Evolutionary conservation across 2,888 invertebrate genomes (phyloP).

Genomic region (Drosophila yooni): DNA sequence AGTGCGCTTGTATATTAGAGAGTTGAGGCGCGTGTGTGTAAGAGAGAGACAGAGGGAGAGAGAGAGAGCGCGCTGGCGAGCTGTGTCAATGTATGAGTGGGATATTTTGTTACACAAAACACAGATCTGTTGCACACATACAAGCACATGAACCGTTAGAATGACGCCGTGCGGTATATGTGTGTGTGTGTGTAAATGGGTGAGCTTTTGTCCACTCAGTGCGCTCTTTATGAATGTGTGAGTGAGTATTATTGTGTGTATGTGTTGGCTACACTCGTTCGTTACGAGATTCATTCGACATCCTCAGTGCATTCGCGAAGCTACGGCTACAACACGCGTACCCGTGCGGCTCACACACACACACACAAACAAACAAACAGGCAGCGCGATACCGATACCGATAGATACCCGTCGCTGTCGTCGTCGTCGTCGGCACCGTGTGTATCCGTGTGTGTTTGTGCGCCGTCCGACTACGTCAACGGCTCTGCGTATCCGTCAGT

Average conservation of each 20-base stretch:
- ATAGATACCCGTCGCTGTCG: slow-evolving; percentile 43
- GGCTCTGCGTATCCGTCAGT: slow-evolving; percentile 73
- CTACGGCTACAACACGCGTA: slow-evolving; percentile 32
- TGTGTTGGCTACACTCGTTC: slow-evolving; percentile 26
- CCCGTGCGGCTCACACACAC: slow-evolving; percentile 9
- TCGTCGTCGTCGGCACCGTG: slow-evolving; percentile 9
- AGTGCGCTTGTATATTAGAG: slow-evolving; percentile 16
- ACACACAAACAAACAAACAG: slow-evolving; percentile 5
- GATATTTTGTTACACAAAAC: slow-evolving; percentile 80
- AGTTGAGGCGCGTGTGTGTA: slow-evolving; percentile 8
- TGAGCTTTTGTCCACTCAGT: slow-evolving; percentile 50
- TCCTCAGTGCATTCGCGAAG: slow-evolving; percentile 61
- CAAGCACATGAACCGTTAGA: slow-evolving; percentile 62
- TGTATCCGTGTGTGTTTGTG: slow-evolving; percentile 44
- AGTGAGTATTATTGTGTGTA: slow-evolving; percentile 12
- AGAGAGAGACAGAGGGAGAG: slow-evolving; percentile 2
- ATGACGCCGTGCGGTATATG: slow-evolving; percentile 24
- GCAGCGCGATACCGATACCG: slow-evolving; percentile 60
- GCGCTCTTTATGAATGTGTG: slow-evolving; percentile 19
- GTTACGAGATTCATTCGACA: slow-evolving; percentile 62
- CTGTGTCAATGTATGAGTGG: slow-evolving; percentile 46
- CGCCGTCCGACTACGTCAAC: slow-evolving; percentile 77
- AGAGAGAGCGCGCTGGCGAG: slow-evolving; percentile 8
- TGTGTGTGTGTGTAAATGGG: slow-evolving; percentile 14
- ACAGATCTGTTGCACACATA: slow-evolving; percentile 67